Conservation (phyloP, 1,140 invertebrate genomes). For the Apis florea region DNA sequence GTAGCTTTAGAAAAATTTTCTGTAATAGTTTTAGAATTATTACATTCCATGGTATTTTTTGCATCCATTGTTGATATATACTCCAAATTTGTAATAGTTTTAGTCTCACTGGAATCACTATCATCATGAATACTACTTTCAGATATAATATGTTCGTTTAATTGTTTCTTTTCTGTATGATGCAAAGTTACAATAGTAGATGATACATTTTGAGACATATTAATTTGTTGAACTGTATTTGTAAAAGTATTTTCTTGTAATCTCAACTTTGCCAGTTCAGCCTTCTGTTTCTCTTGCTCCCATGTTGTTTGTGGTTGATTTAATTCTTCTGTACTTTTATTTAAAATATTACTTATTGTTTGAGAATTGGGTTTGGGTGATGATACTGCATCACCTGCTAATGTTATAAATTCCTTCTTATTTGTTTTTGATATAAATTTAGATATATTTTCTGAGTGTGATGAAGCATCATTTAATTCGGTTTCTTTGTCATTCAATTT, state of each 20-base stretch:
- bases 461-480: neutral
- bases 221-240: constrained; percentile 46
- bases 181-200: constrained; percentile 39
- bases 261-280: constrained; percentile 72
- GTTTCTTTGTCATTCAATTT: constrained; percentile 13
- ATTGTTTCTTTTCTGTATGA: constrained; percentile 41
- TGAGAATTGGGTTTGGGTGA: constrained; percentile 34
- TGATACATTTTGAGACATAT: constrained; percentile 33
- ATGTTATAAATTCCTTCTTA: constrained; percentile 31
- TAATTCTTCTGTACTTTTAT: constrained; percentile 29
- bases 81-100: constrained; percentile 69
- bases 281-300: constrained; percentile 77
- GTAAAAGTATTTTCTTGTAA: constrained; percentile 61
- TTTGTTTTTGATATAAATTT: constrained; percentile 12
- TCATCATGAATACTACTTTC: constrained; percentile 67
- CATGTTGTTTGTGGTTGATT: constrained; percentile 74
- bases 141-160: constrained; percentile 34
- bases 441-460: constrained; percentile 1
- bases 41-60: constrained; percentile 58
- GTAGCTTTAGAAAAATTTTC: constrained; percentile 65
- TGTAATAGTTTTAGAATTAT: constrained; percentile 2
- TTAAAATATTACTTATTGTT: constrained; percentile 41
- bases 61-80: constrained; percentile 47
- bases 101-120: constrained; percentile 70
- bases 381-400: constrained; percentile 26